These are phyloP conservation scores for Heliothis virescens DNA, from an alignment of 1,140 invertebrate species.

Conservation along the genomic window DNA sequence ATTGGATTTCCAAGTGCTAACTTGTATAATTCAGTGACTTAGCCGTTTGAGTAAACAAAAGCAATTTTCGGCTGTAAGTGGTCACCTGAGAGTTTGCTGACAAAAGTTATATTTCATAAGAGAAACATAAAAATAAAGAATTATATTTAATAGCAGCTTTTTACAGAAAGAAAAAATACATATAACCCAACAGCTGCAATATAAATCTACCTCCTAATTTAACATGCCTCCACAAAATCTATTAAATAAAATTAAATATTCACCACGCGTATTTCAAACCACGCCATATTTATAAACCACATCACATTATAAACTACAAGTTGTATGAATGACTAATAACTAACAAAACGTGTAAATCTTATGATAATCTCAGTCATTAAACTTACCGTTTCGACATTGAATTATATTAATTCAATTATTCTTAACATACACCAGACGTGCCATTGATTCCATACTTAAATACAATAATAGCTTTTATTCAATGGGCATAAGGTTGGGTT, in stretches of 20 bases:
- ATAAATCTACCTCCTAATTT: background rate
- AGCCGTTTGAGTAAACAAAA: conserved; percentile 49
- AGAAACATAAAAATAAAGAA: background rate
- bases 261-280: background rate
- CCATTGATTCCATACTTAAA: background rate
- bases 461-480: background rate
- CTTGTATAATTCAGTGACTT: conserved; percentile 57
- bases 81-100: conserved; percentile 20
- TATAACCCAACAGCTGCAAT: too few species aligned
- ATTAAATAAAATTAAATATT: conserved; percentile 19
- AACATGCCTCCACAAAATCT: background rate
- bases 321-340: conserved; percentile 19
- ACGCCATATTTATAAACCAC: conserved; percentile 1
- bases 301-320: conserved; percentile 6
- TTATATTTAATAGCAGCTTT: conserved; percentile 13
- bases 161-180: background rate
- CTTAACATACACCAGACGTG: background rate
- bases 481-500: background rate
- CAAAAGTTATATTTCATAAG: conserved; percentile 13
- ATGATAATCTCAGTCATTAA: conserved; percentile 24
- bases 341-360: conserved; percentile 12
- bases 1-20: conserved; percentile 58
- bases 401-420: conserved; percentile 23
- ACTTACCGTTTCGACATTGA: background rate
- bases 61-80: conserved; percentile 33